Evolutionary conservation across 64 coral and sea anemone genomes (phyloP).

Genomic region (Montipora cactus): DNA sequence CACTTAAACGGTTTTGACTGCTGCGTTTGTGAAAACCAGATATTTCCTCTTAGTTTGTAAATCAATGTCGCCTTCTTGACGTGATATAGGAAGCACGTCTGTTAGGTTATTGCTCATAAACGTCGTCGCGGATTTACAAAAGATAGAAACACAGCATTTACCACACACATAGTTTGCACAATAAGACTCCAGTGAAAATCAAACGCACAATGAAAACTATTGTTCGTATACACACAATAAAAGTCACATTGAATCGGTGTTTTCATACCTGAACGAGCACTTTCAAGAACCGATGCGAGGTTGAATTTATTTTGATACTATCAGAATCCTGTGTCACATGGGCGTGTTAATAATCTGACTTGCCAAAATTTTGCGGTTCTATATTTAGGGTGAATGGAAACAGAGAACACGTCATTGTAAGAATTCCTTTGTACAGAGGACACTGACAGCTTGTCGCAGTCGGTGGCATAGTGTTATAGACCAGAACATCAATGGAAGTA

Average conservation of each 20-base stretch:
- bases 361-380: slow-evolving; percentile 29
- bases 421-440: slow-evolving; percentile 35
- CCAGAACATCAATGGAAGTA: slow-evolving; percentile 41
- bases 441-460: slow-evolving; percentile 47
- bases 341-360: slow-evolving; percentile 56
- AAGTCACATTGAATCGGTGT: slow-evolving; percentile 24
- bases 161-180: slow-evolving; percentile 48
- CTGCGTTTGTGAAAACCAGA: slow-evolving; percentile 28
- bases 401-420: slow-evolving; percentile 40
- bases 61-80: slow-evolving; percentile 28
- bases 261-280: slow-evolving; percentile 25
- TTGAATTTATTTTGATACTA: slow-evolving; percentile 56
- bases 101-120: slow-evolving; percentile 40
- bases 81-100: slow-evolving; percentile 46
- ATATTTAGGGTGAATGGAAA: slow-evolving; percentile 54
- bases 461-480: slow-evolving; percentile 56
- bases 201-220: slow-evolving; percentile 18
- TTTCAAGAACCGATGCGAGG: slow-evolving; percentile 13
- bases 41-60: slow-evolving; percentile 41
- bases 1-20: slow-evolving; percentile 44
- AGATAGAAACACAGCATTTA: slow-evolving; percentile 32
- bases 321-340: slow-evolving; percentile 26
- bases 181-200: slow-evolving; percentile 10
- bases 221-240: slow-evolving; percentile 22
- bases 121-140: slow-evolving; percentile 44